Percentiles rank a stretch among this genome's conserved stretches.
phyloP scores from a whole-genome alignment of 2,113 vertebrate species.

The Campylomormyrus numenius region DNA sequence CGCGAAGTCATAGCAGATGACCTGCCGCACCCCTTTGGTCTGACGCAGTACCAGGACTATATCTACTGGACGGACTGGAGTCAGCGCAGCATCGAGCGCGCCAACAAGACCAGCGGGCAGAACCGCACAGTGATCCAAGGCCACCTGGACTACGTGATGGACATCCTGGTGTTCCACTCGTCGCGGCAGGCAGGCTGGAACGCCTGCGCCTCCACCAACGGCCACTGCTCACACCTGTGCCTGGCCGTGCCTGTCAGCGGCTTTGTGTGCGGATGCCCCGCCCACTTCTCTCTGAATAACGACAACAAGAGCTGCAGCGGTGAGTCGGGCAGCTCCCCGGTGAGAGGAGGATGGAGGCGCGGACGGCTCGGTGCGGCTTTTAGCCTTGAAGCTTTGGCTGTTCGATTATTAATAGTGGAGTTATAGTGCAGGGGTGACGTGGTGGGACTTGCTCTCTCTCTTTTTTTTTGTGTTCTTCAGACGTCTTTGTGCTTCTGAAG shows the following conservation, averaged over 20 bases:
- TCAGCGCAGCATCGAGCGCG: slow-evolving; percentile 91
- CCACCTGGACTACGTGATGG: slow-evolving; percentile 95
- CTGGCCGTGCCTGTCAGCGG: slow-evolving; percentile 79
- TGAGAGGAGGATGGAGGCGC: background rate
- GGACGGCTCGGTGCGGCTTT: background rate
- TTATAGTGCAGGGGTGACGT: background rate
- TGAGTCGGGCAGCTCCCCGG: slow-evolving; percentile 52
- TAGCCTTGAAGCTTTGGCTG: background rate
- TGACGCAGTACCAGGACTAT: slow-evolving; percentile 97
- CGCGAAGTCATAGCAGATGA: slow-evolving; percentile 93
- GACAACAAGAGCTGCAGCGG: slow-evolving; percentile 97
- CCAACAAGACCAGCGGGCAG: slow-evolving; percentile 94
- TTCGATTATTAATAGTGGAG: background rate
- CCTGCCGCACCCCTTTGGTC: slow-evolving; percentile 87
- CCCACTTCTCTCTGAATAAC: slow-evolving; percentile 84
- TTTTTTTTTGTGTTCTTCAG: background rate
- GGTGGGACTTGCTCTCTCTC: background rate
- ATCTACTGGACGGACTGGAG: slow-evolving; percentile 99
- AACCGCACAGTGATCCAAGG: slow-evolving; percentile 93
- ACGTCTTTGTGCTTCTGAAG: background rate
- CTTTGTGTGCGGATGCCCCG: slow-evolving; percentile 88
- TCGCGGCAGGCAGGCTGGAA: slow-evolving; percentile 94
- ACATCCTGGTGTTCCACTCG: slow-evolving; percentile 95
- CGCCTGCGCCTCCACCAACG: slow-evolving; percentile 85
- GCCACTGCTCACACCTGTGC: slow-evolving; percentile 93